Percentiles rank a stretch among this genome's conserved stretches.
Conservation (phyloP, 2,888 invertebrate genomes). For the Agrotis clavis region DNA sequence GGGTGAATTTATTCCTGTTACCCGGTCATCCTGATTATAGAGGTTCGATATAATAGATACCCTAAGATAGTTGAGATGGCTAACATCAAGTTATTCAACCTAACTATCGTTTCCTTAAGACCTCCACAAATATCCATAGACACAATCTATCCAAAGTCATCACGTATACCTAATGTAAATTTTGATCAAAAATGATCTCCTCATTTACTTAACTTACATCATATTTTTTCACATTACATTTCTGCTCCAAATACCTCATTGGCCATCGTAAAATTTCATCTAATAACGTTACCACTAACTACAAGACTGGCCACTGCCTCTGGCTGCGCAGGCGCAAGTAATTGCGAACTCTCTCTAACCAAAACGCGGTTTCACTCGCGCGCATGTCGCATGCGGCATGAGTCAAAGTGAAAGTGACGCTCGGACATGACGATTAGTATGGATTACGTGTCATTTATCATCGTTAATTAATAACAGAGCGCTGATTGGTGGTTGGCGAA, state of each 20-base stretch:
- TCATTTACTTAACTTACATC: slow-evolving; percentile 5
- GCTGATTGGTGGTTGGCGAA: slow-evolving; percentile 1
- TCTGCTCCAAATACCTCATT: background rate
- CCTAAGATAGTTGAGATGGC: background rate
- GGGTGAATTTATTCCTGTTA: background rate
- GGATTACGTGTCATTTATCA: slow-evolving; percentile 64
- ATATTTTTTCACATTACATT: background rate
- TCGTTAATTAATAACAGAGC: slow-evolving; percentile 58
- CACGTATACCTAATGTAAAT: too few relatives aligned
- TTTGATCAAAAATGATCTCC: too few relatives aligned
- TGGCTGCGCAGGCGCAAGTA: slow-evolving; percentile 50
- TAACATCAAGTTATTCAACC: background rate
- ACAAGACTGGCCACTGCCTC: slow-evolving; percentile 22
- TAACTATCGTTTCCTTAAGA: background rate
- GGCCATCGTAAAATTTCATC: slow-evolving; percentile 19
- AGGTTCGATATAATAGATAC: background rate
- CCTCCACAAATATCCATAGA: background rate
- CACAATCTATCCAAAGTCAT: too few relatives aligned
- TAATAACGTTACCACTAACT: slow-evolving; percentile 16
- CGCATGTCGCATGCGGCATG: slow-evolving; percentile 66
- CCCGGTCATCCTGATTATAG: background rate
- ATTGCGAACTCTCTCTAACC: slow-evolving; percentile 68
- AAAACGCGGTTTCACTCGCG: slow-evolving; percentile 62
- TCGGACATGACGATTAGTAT: slow-evolving; percentile 72
- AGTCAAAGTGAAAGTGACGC: slow-evolving; percentile 67